These are phyloP conservation scores for Gorsachius goisagi DNA, from an alignment of 2,113 vertebrate species.

Conservation along the genomic window DNA sequence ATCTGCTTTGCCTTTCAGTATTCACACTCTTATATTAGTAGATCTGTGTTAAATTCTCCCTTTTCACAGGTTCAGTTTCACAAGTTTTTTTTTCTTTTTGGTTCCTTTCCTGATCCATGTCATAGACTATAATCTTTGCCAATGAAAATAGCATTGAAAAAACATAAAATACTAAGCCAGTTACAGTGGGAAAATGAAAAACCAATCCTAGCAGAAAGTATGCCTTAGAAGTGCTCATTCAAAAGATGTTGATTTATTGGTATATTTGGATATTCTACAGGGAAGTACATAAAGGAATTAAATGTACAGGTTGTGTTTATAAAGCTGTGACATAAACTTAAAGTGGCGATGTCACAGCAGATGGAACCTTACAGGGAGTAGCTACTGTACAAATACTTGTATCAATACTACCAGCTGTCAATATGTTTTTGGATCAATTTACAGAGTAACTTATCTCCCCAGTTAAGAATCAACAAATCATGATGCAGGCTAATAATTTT, in stretches of 20 bases:
- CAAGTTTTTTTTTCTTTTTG: not conserved
- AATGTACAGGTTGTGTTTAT: not conserved
- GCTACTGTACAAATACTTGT: not conserved
- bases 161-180: not conserved
- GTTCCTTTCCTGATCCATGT: not conserved
- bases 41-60: not conserved
- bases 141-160: slow-evolving; percentile 10
- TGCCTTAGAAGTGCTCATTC: not conserved
- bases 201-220: not conserved
- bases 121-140: not conserved
- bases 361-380: slow-evolving; percentile 3
- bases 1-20: not conserved
- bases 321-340: not conserved
- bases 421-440: slow-evolving; percentile 20
- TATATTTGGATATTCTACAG: not conserved
- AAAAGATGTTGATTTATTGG: not conserved
- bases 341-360: slow-evolving; percentile 32
- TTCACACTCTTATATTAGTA: not conserved
- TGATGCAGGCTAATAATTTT: not conserved
- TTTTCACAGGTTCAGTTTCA: slow-evolving; percentile 49
- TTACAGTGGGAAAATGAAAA: not conserved
- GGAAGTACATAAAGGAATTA: not conserved
- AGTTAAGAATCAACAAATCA: not conserved
- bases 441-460: not conserved
- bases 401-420: slow-evolving; percentile 27